Percentiles rank a stretch among this genome's conserved stretches.
These are phyloP conservation scores for Cyclopterus lumpus DNA, from an alignment of 2,797 vertebrate species.

Conservation along the genomic window DNA sequence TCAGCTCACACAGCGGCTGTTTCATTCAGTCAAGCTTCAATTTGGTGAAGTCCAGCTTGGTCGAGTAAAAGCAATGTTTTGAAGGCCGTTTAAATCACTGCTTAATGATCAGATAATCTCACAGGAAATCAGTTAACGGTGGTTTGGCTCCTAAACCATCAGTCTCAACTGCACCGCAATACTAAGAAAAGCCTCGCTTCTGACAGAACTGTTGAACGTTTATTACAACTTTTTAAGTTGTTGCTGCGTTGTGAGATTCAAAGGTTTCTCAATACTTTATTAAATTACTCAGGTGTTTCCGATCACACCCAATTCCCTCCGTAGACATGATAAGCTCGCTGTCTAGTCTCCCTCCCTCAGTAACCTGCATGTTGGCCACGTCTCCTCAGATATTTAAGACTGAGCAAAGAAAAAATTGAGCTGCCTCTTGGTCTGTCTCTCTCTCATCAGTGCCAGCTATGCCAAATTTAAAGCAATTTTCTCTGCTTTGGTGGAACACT, in stretches of 20 bases:
- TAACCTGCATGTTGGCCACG: slow-evolving; percentile 1
- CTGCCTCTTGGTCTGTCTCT: slow-evolving; percentile 10
- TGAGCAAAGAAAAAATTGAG: slow-evolving; percentile 10
- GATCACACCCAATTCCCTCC: background rate
- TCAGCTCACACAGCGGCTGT: slow-evolving; percentile 25
- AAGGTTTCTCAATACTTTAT: background rate
- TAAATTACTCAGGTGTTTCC: background rate
- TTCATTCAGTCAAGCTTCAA: slow-evolving; percentile 45
- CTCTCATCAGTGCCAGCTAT: slow-evolving; percentile 39
- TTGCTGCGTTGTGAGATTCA: background rate
- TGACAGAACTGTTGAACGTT: background rate
- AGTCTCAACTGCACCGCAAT: background rate
- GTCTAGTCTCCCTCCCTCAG: background rate
- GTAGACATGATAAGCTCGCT: background rate
- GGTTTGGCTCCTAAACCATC: slow-evolving; percentile 26
- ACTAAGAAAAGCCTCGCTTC: background rate
- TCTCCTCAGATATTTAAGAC: slow-evolving; percentile 13
- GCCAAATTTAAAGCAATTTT: slow-evolving; percentile 43
- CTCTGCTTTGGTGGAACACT: slow-evolving; percentile 30
- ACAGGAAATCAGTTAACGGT: slow-evolving; percentile 41
- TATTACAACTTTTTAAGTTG: background rate
- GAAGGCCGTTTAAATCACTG: slow-evolving; percentile 33
- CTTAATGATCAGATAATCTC: slow-evolving; percentile 57
- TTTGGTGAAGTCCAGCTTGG: slow-evolving; percentile 25
- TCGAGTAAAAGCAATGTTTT: slow-evolving; percentile 19